Evolutionary conservation across 2,888 invertebrate genomes (phyloP).

Genomic region (Suillia variegata): DNA sequence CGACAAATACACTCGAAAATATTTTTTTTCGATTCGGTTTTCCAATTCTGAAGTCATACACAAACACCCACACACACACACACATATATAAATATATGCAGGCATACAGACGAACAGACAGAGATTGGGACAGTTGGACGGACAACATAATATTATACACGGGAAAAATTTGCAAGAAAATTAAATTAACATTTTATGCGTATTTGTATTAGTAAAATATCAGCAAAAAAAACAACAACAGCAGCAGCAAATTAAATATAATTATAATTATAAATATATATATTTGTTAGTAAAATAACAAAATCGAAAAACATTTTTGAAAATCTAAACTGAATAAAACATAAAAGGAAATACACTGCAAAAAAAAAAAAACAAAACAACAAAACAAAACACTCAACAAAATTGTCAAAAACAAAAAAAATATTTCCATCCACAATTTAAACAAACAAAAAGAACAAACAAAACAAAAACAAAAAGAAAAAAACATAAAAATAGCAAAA

Average conservation of each 20-base stretch:
- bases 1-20: too few relatives aligned
- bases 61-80: not conserved
- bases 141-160: not conserved
- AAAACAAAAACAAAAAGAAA: not conserved
- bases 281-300: constrained; percentile 5
- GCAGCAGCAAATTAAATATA: not conserved
- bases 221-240: too few relatives aligned
- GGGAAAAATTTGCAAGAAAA: not conserved
- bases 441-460: not conserved
- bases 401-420: not conserved
- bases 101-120: not conserved
- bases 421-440: constrained; percentile 6
- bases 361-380: not conserved
- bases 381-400: not conserved
- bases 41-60: too few relatives aligned
- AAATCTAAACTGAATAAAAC: not conserved
- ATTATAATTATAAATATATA: not conserved
- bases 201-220: constrained; percentile 1
- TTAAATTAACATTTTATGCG: not conserved
- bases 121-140: too few relatives aligned
- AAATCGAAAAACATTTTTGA: not conserved
- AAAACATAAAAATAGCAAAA: not conserved
- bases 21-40: too few relatives aligned
- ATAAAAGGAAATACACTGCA: not conserved
- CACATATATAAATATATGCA: not conserved